These are phyloP conservation scores for Sparus aurata DNA, from an alignment of 2,797 vertebrate species.

Conservation along the genomic window DNA sequence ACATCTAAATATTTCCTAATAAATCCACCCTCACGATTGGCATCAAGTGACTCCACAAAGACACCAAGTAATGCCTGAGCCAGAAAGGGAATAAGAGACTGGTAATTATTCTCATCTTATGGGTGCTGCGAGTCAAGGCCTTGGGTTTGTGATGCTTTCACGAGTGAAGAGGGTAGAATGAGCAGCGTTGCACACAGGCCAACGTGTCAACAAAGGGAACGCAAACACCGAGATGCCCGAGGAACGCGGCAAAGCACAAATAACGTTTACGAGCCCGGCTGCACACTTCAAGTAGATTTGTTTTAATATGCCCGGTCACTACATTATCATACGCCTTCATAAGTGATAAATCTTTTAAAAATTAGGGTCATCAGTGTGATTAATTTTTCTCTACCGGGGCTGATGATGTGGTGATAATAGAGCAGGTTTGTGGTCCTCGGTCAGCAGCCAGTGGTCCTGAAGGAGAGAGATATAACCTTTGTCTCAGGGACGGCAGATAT, in stretches of 20 bases:
- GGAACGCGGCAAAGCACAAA: conserved; percentile 4
- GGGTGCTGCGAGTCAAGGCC: conserved; percentile 49
- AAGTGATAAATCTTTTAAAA: conserved; percentile 45
- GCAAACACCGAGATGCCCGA: conserved; percentile 18
- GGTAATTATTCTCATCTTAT: conserved; percentile 66
- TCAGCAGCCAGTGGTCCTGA: conserved; percentile 63
- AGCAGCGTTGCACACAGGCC: conserved; percentile 42
- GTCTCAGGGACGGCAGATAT: conserved; percentile 84
- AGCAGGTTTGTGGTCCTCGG: conserved; percentile 62
- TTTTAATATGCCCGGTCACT: conserved; percentile 16
- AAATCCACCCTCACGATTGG: conserved; percentile 38
- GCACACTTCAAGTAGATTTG: conserved; percentile 9
- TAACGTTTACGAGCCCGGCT: conserved; percentile 21
- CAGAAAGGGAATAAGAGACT: conserved; percentile 50
- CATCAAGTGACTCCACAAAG: conserved; percentile 47
- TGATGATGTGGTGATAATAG: conserved; percentile 68
- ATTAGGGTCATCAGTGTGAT: conserved; percentile 57
- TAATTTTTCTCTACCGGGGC: conserved; percentile 48
- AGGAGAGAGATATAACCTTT: conserved; percentile 85
- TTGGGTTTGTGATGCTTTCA: conserved; percentile 40
- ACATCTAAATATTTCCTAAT: conserved; percentile 44
- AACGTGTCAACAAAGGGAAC: conserved; percentile 33
- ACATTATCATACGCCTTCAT: conserved; percentile 24
- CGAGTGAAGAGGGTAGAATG: conserved; percentile 35
- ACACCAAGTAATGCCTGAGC: conserved; percentile 53